Percentiles rank a stretch among this genome's conserved stretches.
Evolutionary conservation across 2,797 vertebrate species (phyloP).

Genomic region (Emydoidea blandingii): DNA sequence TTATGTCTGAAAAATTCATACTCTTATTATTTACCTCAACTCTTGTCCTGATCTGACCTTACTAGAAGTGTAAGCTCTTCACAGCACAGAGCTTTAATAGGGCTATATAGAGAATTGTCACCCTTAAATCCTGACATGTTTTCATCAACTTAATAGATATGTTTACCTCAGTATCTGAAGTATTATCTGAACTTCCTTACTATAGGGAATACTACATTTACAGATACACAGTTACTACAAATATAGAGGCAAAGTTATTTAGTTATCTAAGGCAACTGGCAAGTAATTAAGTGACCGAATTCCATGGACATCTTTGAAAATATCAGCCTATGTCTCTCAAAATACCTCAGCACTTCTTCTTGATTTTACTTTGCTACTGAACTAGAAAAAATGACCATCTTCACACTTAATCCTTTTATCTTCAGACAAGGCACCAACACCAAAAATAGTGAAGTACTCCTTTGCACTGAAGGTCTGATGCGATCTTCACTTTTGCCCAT

Average conservation of each 20-base stretch:
- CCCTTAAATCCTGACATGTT: not conserved
- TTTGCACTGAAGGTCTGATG: no score
- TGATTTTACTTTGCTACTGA: not conserved
- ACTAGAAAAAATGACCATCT: no score
- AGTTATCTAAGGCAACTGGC: no score
- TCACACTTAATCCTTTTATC: no score
- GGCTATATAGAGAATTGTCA: not conserved
- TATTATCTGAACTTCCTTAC: no score
- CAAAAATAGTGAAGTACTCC: no score
- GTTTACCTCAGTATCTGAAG: not conserved
- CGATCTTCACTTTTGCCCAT: not conserved
- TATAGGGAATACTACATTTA: no score
- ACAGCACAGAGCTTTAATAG: not conserved
- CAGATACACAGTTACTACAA: no score
- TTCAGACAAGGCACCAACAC: no score
- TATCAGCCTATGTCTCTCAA: not conserved
- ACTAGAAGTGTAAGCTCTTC: not conserved
- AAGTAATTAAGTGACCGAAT: no score
- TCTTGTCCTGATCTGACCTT: not conserved
- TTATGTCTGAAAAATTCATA: not conserved
- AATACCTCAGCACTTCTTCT: not conserved
- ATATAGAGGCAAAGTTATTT: no score
- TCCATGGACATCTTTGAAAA: not conserved
- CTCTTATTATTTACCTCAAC: not conserved
- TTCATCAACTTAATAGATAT: not conserved